phyloP scores from a whole-genome alignment of 2,113 vertebrate genomes.

The Mola mola region DNA sequence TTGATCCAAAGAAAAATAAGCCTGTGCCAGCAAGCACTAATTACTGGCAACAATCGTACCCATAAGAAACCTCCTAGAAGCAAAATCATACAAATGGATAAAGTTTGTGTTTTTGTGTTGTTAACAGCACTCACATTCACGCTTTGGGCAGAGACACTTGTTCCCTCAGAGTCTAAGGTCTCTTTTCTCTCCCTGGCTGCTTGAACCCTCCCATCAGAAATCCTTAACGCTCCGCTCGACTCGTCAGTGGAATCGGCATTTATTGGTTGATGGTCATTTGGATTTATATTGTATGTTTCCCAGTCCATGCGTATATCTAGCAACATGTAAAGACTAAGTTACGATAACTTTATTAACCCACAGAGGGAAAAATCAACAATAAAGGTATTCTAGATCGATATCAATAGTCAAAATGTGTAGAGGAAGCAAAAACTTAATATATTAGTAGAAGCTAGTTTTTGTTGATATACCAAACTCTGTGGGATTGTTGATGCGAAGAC shows the following conservation, averaged over 20 bases:
- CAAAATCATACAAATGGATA: too few relatives aligned
- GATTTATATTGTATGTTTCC: slow-evolving; percentile 83
- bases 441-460: not conserved
- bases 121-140: slow-evolving; percentile 68
- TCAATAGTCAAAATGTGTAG: too few relatives aligned
- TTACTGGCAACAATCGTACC: too few relatives aligned
- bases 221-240: not conserved
- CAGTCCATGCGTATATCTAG: slow-evolving; percentile 93
- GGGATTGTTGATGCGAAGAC: slow-evolving; percentile 88
- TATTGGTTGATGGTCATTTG: slow-evolving; percentile 78
- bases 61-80: too few relatives aligned
- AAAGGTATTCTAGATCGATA: not conserved
- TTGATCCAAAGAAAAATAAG: slow-evolving; percentile 3
- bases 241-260: slow-evolving; percentile 81
- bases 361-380: not conserved
- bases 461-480: slow-evolving; percentile 86
- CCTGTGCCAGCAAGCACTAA: too few relatives aligned
- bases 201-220: slow-evolving; percentile 18
- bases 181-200: slow-evolving; percentile 50
- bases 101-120: slow-evolving; percentile 1
- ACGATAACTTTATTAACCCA: not conserved
- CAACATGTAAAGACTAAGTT: slow-evolving; percentile 7
- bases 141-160: slow-evolving; percentile 48
- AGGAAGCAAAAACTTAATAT: not conserved
- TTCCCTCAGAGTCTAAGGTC: slow-evolving; percentile 44